Percentiles rank a stretch among this genome's conserved stretches.
phyloP scores from a whole-genome alignment of 2,888 invertebrate species.

The Amblyjoppa fuscipennis region DNA sequence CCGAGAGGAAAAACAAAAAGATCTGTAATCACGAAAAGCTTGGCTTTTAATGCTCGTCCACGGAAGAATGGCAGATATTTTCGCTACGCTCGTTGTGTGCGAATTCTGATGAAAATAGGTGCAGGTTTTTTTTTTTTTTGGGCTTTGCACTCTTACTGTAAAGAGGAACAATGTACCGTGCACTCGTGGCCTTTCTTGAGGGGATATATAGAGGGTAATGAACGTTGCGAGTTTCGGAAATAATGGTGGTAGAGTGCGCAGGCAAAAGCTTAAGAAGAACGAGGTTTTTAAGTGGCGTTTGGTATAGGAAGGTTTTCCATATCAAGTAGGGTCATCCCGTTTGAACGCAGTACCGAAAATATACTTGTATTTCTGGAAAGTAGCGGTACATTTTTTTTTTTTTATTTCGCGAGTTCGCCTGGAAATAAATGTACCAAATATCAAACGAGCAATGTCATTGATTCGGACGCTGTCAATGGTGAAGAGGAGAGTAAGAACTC shows the following conservation, averaged over 20 bases:
- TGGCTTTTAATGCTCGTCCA: constrained; percentile 54
- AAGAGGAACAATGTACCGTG: constrained; percentile 55
- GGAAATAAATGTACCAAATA: no score
- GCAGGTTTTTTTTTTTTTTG: constrained; percentile 23
- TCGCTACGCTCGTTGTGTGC: constrained; percentile 49
- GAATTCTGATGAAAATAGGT: constrained; percentile 43
- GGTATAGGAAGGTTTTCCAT: neutral
- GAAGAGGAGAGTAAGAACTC: no score
- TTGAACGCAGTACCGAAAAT: neutral
- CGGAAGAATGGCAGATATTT: constrained; percentile 52
- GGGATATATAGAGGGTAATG: constrained; percentile 58
- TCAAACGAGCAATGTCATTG: no score
- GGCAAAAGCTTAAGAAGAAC: constrained; percentile 49
- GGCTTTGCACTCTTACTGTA: constrained; percentile 40
- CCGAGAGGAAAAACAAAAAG: constrained; percentile 5
- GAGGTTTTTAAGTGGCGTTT: neutral
- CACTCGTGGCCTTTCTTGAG: constrained; percentile 61
- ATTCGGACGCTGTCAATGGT: no score
- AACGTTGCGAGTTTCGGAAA: constrained; percentile 65
- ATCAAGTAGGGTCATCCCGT: neutral
- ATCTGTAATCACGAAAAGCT: constrained; percentile 52
- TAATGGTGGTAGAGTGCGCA: constrained; percentile 65
- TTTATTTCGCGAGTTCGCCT: no score
- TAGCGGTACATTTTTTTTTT: neutral
- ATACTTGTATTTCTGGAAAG: neutral